Percentiles rank a stretch among this genome's conserved stretches.
Evolutionary conservation across 2,888 invertebrate species (phyloP).

Genomic region (Caenorhabditis sp.): DNA sequence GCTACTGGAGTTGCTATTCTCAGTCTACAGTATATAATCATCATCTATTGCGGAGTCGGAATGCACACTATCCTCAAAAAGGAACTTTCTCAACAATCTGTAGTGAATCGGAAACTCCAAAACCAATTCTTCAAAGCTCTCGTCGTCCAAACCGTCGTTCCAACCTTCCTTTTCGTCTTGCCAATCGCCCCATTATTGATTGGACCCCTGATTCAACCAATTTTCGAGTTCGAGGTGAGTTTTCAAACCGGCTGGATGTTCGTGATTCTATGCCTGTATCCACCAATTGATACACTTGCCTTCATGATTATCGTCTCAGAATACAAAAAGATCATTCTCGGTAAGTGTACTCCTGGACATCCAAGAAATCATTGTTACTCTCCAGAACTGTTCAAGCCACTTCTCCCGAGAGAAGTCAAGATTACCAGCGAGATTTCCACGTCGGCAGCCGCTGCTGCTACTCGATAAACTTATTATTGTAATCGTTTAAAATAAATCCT

Average conservation of each 20-base stretch:
- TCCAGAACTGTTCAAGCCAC: constrained; percentile 20
- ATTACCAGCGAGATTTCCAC: constrained; percentile 18
- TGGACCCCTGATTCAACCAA: constrained; percentile 15
- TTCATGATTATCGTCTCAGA: constrained; percentile 52
- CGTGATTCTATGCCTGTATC: constrained; percentile 33
- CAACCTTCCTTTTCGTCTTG: constrained; percentile 22
- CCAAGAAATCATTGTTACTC: background rate
- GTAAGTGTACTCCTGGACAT: background rate
- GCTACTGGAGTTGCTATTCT: constrained; percentile 3
- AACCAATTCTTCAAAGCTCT: constrained; percentile 42
- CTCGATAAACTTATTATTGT: background rate
- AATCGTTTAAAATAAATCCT: background rate
- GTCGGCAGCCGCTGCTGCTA: constrained; percentile 2
- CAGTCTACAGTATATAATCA: constrained; percentile 12
- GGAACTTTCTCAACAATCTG: constrained; percentile 21
- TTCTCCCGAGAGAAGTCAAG: constrained; percentile 23
- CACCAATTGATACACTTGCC: constrained; percentile 45
- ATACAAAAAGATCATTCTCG: constrained; percentile 9
- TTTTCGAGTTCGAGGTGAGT: constrained; percentile 8
- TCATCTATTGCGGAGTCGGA: constrained; percentile 25
- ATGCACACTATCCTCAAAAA: constrained; percentile 21
- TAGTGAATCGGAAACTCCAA: constrained; percentile 29
- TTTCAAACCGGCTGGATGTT: constrained; percentile 51
- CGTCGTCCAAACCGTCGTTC: constrained; percentile 31
- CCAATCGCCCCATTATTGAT: constrained; percentile 38